Evolutionary conservation across 2,797 vertebrate species (phyloP).

Genomic region (Brachyalestes nurse): DNA sequence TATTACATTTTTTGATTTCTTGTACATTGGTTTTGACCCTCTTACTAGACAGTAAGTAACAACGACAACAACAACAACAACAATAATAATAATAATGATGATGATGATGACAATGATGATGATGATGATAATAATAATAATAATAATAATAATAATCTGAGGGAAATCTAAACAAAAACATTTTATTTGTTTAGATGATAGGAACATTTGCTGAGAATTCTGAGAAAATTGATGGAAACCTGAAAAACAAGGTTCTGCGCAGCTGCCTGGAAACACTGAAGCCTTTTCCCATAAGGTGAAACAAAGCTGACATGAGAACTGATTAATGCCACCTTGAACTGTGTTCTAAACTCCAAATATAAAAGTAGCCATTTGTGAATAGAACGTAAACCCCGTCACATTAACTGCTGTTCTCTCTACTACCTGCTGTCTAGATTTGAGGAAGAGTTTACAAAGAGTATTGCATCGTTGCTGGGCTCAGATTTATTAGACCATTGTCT

Average conservation of each 20-base stretch:
- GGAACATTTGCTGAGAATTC: constrained; percentile 14
- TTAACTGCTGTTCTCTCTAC: constrained; percentile 1
- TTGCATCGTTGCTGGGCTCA: constrained; percentile 45
- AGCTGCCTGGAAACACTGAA: constrained; percentile 40
- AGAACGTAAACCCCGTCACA: not conserved
- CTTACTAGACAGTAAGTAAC: too few relatives aligned
- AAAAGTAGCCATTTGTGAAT: not conserved
- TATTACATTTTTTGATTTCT: too few relatives aligned
- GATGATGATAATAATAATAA: too few relatives aligned
- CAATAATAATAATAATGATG: too few relatives aligned
- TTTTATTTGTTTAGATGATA: constrained; percentile 27
- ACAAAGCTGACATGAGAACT: not conserved
- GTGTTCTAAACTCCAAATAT: not conserved
- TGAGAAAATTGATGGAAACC: constrained; percentile 31
- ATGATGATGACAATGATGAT: too few relatives aligned
- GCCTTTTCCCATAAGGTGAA: constrained; percentile 51
- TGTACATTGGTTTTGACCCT: too few relatives aligned
- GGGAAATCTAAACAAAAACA: not conserved
- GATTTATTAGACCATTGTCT: constrained; percentile 57
- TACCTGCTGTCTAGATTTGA: constrained; percentile 69
- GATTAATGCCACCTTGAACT: not conserved
- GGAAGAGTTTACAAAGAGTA: constrained; percentile 64
- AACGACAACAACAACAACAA: too few relatives aligned
- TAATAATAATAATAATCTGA: not conserved
- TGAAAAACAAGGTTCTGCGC: constrained; percentile 24